Base-by-base conservation (phyloP, 1,140 invertebrate genomes). In the Oryzaephilus surinamensis region DNA sequence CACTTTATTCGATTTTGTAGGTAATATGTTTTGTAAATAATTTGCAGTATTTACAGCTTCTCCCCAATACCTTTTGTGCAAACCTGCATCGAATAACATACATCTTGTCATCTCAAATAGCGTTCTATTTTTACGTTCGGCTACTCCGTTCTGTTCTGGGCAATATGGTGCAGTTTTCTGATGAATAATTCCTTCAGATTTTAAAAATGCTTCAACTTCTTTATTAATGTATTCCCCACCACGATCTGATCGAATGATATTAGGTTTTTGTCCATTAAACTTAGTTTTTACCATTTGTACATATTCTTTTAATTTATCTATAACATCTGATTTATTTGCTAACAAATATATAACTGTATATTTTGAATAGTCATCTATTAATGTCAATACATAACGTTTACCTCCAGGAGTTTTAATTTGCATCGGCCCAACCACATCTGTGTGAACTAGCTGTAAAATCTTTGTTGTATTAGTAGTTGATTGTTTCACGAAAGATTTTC, bases 1-100 rank as follows among this genome's bases (percentile, higher is more conserved):
- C 13, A 27, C 40, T 28, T 30, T 46, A 11, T 44, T 41, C 38
- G 47, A 34, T 20, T 5, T 41, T 5, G 36, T 39, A 14, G 30
- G 32, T 3, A 55, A 61, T 40, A 55, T 30, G 43, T 66, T 66
- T 15, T 62, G 29, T 11, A 60, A 37, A 44, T 62, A 61, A 6
- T 51, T 56, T 12, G 59, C 58, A 2, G 58, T 65, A 23, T 52
- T 50, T 0, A 64, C 46, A 6, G 67, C 64, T 57, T 72, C 66
- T 3, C 58, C 61, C 69, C 66, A 72, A 27, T 64, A 52, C 4
- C 39, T 17, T 23, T 59, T 50, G 12, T 54, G 48, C 12, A 71
- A 36, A 21, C 60, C 38, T 12, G 56, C 47, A 5, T 51, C 41
- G 6, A 54, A 18, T 2, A 70, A 27, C 62, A 69, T 62, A 8